Evolutionary conservation across 2,797 vertebrate genomes (phyloP).

Genomic region (Sebastolobus altivelis): DNA sequence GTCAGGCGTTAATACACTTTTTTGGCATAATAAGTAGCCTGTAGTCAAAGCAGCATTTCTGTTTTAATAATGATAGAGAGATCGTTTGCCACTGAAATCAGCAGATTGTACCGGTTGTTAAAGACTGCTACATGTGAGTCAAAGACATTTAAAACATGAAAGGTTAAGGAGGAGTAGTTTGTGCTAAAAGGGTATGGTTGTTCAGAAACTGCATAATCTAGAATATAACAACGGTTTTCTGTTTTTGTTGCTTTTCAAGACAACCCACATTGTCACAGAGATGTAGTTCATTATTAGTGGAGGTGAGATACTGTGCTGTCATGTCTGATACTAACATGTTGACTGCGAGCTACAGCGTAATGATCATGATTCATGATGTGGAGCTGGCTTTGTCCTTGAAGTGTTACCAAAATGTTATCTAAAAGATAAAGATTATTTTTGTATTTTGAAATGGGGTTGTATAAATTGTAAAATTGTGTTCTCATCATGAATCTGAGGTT

Average conservation of each 20-base stretch:
- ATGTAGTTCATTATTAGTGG: constrained; percentile 76
- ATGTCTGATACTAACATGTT: constrained; percentile 82
- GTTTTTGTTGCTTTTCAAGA: constrained; percentile 77
- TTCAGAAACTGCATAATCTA: constrained; percentile 74
- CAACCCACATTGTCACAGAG: constrained; percentile 78
- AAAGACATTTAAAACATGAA: constrained; percentile 52
- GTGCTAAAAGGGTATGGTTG: constrained; percentile 72
- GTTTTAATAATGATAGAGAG: constrained; percentile 59
- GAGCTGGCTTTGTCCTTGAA: constrained; percentile 82
- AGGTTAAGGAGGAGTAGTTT: constrained; percentile 53
- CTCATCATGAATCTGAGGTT: constrained; percentile 80
- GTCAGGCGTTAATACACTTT: constrained; percentile 48
- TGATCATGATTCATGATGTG: constrained; percentile 70
- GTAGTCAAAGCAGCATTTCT: constrained; percentile 68
- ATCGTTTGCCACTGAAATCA: constrained; percentile 65
- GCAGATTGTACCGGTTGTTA: constrained; percentile 57
- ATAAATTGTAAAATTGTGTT: constrained; percentile 86
- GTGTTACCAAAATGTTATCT: constrained; percentile 89
- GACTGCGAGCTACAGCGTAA: constrained; percentile 75
- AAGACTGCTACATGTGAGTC: constrained; percentile 56
- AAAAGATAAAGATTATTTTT: constrained; percentile 89
- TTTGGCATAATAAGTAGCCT: constrained; percentile 61
- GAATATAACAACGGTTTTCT: constrained; percentile 67
- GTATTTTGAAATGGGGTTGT: constrained; percentile 87
- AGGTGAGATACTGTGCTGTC: constrained; percentile 79